Base-by-base conservation (phyloP, 2,888 invertebrate genomes). In the Chymomyza fuscimana region DNA sequence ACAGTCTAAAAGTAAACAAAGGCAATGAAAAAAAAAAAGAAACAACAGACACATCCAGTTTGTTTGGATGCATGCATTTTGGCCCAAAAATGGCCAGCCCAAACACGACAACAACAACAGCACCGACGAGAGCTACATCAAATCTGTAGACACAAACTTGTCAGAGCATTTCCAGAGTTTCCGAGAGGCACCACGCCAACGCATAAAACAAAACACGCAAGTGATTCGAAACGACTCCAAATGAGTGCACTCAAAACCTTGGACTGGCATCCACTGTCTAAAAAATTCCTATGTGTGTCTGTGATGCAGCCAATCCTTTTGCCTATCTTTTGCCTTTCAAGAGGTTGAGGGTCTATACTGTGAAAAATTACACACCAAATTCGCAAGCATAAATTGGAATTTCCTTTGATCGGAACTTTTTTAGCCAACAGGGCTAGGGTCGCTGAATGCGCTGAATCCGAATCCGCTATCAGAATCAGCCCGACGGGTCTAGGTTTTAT, bases 71-170 rank as follows among this genome's bases (percentile, higher is more conserved):
- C 40, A 46, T 46, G 40, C 40, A 46, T 46, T 46, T 46, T 46
- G 40, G 72, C 72, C 85, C 77, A 78, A 85, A 84, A 80, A 80
- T 73, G 85, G 80, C 71, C 66, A 66, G 32, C 32, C 61, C 68
- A 74, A 46, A 65, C 62, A 65, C 25, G 64, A 54, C 12, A 32
- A 56, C 2, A 61, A 61, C 61, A 61, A 36, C 32, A 60, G n/a
- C n/a, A 36, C 1, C 22, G n/a, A n/a, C 19, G 10, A 67, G 61
- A 50, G 4, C 40, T 12, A 15, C 40, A 46, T 46, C 40, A 46
- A 46, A 61, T 16, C 16, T 54, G 54, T 54, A 54, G 19, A 54
- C 22, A 54, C 22, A 54, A 16, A 54, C 54, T 22, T 54, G 22
- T 54, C 54, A 22, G 54, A 22, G 54, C 15, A 5, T 54, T 16